These are phyloP conservation scores for Melanostoma scalare DNA, from an alignment of 2,888 invertebrate genomes.

Conservation along the genomic window DNA sequence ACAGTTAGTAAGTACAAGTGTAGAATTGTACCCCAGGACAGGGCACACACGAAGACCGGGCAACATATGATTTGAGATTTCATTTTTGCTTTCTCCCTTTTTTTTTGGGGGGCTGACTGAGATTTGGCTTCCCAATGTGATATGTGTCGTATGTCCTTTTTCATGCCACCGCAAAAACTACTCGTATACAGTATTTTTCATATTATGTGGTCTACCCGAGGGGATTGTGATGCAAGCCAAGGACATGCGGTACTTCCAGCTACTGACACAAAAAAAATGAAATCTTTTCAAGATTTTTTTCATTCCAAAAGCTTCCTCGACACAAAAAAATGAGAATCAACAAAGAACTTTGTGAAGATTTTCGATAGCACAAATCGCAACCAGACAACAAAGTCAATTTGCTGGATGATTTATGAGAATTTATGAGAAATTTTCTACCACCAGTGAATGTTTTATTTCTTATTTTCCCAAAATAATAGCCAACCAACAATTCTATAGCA, in stretches of 20 bases:
- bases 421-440: constrained; percentile 35
- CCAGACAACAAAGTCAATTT: constrained; percentile 71
- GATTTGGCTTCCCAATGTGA: constrained; percentile 55
- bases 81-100: constrained; percentile 11
- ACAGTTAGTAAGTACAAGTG: constrained; percentile 19
- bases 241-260: constrained; percentile 34
- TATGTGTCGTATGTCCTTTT: constrained; percentile 65
- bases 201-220: constrained; percentile 28
- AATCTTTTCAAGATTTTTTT: constrained; percentile 26
- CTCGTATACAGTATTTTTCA: constrained; percentile 7
- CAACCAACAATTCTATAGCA: background rate
- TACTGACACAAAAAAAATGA: constrained; percentile 37
- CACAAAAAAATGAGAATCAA: background rate
- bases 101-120: constrained; percentile 26
- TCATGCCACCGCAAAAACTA: constrained; percentile 48
- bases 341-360: constrained; percentile 23
- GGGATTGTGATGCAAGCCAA: constrained; percentile 46
- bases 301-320: background rate
- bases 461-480: background rate
- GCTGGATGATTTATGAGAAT: constrained; percentile 62
- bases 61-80: constrained; percentile 50
- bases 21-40: constrained; percentile 35
- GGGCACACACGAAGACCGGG: constrained; percentile 24
- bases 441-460: background rate
- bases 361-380: constrained; percentile 52